These are phyloP conservation scores for Platyrinchus mystaceus DNA, from an alignment of 2,797 vertebrate genomes.

Conservation along the genomic window DNA sequence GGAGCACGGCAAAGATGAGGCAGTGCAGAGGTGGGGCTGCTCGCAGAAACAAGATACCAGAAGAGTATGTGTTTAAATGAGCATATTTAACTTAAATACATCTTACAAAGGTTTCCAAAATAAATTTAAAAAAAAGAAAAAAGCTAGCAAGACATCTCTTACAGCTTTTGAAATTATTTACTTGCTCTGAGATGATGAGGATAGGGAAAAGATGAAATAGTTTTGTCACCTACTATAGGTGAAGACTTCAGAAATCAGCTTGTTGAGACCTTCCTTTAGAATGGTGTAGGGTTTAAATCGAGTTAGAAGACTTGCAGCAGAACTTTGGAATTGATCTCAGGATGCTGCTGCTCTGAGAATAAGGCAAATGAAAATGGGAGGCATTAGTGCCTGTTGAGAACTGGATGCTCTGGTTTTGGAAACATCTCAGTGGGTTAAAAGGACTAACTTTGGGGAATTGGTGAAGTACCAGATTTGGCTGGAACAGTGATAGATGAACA, in stretches of 20 bases:
- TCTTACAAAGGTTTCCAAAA: not conserved
- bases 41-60: not conserved
- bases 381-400: not conserved
- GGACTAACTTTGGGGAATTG: not conserved
- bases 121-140: fast-evolving
- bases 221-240: fast-evolving
- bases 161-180: not conserved
- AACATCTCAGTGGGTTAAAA: not conserved
- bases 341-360: not conserved
- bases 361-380: not conserved
- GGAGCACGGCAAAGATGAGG: not conserved
- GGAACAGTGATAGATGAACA: not conserved
- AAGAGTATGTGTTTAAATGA: not conserved
- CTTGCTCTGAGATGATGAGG: not conserved
- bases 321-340: not conserved
- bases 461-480: not conserved
- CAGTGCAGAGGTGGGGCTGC: not conserved
- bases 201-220: not conserved
- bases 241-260: not conserved
- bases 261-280: not conserved
- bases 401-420: not conserved
- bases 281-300: not conserved
- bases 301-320: not conserved
- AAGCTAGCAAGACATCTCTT: fast-evolving
- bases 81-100: not conserved